Conservation (phyloP, 2,888 invertebrate genomes). For the Opisthograptis luteolata region DNA sequence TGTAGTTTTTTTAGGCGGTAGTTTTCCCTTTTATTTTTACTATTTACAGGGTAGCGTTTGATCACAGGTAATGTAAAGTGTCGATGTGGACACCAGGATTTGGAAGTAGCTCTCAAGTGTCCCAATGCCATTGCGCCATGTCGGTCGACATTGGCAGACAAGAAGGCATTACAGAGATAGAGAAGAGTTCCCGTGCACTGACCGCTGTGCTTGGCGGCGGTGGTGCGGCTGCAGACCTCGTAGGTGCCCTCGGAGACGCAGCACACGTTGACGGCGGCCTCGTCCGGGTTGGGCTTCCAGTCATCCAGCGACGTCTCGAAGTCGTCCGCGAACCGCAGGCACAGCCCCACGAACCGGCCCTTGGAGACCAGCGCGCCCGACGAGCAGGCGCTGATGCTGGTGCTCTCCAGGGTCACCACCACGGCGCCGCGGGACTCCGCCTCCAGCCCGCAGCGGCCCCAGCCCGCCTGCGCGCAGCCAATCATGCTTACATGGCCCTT, state of each 20-base stretch:
- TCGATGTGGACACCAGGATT: too few species aligned
- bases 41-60: too few species aligned
- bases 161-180: too few species aligned
- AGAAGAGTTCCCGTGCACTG: too few species aligned
- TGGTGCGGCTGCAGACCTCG: conserved; percentile 97
- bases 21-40: too few species aligned
- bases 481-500: background rate
- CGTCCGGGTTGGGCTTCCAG: conserved; percentile 96
- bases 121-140: too few species aligned
- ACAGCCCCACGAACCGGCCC: conserved; percentile 94
- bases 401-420: conserved; percentile 97
- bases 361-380: conserved; percentile 94
- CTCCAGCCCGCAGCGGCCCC: conserved; percentile 77
- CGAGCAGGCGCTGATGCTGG: conserved; percentile 97
- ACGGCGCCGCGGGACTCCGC: conserved; percentile 94
- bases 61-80: too few species aligned
- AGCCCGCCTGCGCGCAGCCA: conserved; percentile 38
- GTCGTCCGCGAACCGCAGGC: conserved; percentile 98
- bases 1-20: too few species aligned
- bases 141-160: too few species aligned
- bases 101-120: too few species aligned
- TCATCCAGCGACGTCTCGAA: conserved; percentile 98
- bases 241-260: conserved; percentile 99
- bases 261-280: conserved; percentile 94
- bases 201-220: conserved; percentile 93